A percentile compares a stretch with the other conserved stretches of the same genome.
Conservation (phyloP, 2,888 invertebrate genomes). For the Agriopis marginaria region DNA sequence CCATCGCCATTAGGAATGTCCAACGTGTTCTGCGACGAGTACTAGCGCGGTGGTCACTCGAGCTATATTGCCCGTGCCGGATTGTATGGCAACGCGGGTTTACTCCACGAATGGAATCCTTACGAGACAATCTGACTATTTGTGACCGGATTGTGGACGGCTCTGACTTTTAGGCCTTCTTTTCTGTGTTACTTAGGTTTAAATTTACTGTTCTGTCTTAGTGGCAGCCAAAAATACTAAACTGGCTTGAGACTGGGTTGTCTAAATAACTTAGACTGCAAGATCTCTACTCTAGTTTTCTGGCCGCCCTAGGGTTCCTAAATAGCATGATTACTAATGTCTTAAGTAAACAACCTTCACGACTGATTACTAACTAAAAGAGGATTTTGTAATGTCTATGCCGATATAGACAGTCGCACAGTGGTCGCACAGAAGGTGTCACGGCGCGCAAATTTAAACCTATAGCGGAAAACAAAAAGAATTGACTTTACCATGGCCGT, state of each 20-base stretch:
- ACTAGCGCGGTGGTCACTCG: conserved; percentile 18
- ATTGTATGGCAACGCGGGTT: conserved; percentile 24
- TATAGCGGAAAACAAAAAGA: too few relatives aligned
- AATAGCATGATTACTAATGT: too few relatives aligned
- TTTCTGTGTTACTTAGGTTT: conserved; percentile 2
- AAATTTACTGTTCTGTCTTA: neutral
- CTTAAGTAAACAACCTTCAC: too few relatives aligned
- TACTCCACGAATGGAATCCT: conserved; percentile 4
- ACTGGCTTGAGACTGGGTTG: too few relatives aligned
- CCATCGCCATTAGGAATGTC: neutral
- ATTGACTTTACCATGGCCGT: too few relatives aligned
- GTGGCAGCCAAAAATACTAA: too few relatives aligned
- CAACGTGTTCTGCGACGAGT: conserved; percentile 5
- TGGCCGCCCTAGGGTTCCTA: too few relatives aligned
- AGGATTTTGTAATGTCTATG: too few relatives aligned
- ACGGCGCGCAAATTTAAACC: too few relatives aligned
- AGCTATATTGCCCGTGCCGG: conserved; percentile 18
- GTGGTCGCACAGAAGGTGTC: too few relatives aligned
- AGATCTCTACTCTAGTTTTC: neutral
- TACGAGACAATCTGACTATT: conserved; percentile 12
- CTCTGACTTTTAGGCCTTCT: neutral
- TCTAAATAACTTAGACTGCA: neutral
- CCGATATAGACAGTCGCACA: too few relatives aligned
- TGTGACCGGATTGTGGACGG: conserved; percentile 1
- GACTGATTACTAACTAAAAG: too few relatives aligned